Base-by-base conservation (phyloP, 2,797 vertebrate species). In the Prionace glauca region DNA sequence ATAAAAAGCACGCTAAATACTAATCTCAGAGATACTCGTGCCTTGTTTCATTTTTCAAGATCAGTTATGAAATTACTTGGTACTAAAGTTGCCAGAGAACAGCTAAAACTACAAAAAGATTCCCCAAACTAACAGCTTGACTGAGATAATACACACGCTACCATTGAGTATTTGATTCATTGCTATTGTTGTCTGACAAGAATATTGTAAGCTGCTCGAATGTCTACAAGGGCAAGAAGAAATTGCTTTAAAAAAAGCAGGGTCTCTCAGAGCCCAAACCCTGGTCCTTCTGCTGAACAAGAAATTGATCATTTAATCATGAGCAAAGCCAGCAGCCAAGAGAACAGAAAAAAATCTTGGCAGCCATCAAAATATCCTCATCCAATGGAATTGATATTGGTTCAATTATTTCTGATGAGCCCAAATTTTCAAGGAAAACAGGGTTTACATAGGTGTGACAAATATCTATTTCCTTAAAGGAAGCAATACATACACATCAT, bases 381-480 rank as follows among this genome's bases (percentile, higher is more conserved):
- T 50, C 67, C 26, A 50, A 29, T 72, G 11, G 69, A 72, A 74
- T 72, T 32, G 92, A 71, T 45, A 94, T 72, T 50, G 67, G 92
- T 45, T 45, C 11, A 94, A 94, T 71, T 72, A 94, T 94, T 92
- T 94, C 67, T 94, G 92, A 72, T 14, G 14, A 26, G 93, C 20
- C 69, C 45, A 72, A 56, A 77, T 95, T 10, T 95, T 72, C 26
- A 95, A 72, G 5, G 1, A 32, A 90, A 56, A 90, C 0, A 50
- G 7, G 18, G 26, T 20, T 74, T 74, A 18, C 10, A 74, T 8
- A 56, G 71, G 41, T 94, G 29, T 26, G 72, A 77, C 26, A 77
- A 60, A 32, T 41, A 10, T 20, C 24, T 29, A 14, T 60, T 95
- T 95, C 26, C 29, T 56, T 18, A 77, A 95, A 77, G 29, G 24